Base-by-base conservation (phyloP, 2,797 vertebrate genomes). In the Sebastes hopkinsi region DNA sequence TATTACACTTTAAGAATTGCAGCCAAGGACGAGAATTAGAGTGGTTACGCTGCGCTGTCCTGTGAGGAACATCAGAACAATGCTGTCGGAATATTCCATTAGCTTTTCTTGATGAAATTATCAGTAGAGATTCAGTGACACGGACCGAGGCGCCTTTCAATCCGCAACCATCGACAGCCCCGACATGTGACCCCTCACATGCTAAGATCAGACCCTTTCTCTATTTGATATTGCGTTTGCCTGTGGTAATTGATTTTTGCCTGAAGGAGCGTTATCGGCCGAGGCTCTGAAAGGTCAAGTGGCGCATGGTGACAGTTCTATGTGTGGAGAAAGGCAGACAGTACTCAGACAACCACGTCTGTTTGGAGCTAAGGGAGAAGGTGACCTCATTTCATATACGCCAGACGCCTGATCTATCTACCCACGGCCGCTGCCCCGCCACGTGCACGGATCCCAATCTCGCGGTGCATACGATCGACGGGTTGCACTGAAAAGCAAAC, bases 231-330 rank as follows among this genome's bases (percentile, higher is more conserved):
- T 84, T 68, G 67, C 65, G 73, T 79, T 89, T 75, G 56, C 46
- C 65, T 68, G 27, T 42, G 75, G 80, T 90, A 90, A 93, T 92
- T 87, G 89, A 93, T 93, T 93, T 94, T 88, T 76, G 91, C 91
- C 91, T 72, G 69, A 77, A 90, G 91, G 80, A 77, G 80, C n/a
- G 10, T 87, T 85, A 84, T 88, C 56, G 18, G 16, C 56, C 42
- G 71, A 62, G 58, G 83, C 85, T 83, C 61, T 78, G 83, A 92
- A 93, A 93, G 94, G 92, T 95, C 90, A 93, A 91, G 88, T 89
- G 86, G 71, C 61, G 81, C 87, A 88, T 78, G 74, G 86, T 81
- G 89, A 86, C 77, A 67, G 81, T 77, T 85, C 71, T 74, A 38
- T 87, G 84, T 88, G 84, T 81, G 67, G 76, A 81, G 80, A 90